Evolutionary conservation across 1,140 invertebrate species (phyloP), one percentile per base, ranked within the genome.

Genomic region (Hyles vespertilio): DNA sequence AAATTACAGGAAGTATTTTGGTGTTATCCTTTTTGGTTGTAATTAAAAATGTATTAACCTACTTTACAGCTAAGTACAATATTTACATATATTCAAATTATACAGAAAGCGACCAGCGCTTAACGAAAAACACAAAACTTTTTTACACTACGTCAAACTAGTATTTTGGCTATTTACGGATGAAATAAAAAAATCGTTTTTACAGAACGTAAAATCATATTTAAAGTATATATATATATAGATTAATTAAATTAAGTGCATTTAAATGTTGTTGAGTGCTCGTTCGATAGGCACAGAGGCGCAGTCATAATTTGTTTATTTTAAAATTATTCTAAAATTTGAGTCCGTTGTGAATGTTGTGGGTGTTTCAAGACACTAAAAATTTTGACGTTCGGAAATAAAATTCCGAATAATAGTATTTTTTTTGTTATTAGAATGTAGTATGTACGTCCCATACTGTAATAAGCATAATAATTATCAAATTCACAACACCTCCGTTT

Each of bases 11-110:
- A 74, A 69, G 70, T 70, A 66, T 80, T 40, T 85, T 87, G 82
- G 82, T 85, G 82, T 84, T 40, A 40, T 85, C 80, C 69, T 73
- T 79, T 80, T 87, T 83, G 67, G 65, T 83, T 74, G 79, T 59
- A 70, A 70, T 79, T 70, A 65, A 61, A 59, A 56, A 56, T 65
- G 70, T 56, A 63, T 66, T 70, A 62, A 59, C 63, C 9, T 54
- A 36, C 40, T 54, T 44, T 34, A 8, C 48, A 12, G 34, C 55
- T 74, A 72, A 72, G 50, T 77, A 75, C 67, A 77, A 58, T 77
- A 74, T 77, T 63, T 77, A 84, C 70, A 78, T 54, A 52, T 49
- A 67, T 60, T 6, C 11, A 58, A 53, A 58, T 54, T 59, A 51
- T 51, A 65, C 61, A 55, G 61, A 60, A 64, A 61, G 79, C 79